These are phyloP conservation scores for Heliothis peltigera DNA, from an alignment of 2,888 invertebrate species.

Conservation along the genomic window DNA sequence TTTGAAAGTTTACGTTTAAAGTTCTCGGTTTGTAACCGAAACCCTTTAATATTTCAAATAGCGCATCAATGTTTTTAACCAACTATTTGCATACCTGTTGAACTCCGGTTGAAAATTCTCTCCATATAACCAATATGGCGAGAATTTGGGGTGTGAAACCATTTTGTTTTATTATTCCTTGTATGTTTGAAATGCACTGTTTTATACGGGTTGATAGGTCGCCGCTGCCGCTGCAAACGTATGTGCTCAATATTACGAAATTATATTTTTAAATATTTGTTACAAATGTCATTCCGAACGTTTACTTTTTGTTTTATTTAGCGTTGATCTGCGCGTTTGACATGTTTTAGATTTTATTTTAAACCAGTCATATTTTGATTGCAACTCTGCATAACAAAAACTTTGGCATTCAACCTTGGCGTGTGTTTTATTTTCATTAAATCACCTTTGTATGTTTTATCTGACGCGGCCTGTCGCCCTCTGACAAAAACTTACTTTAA, in stretches of 20 bases:
- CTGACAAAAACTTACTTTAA: conserved; percentile 86
- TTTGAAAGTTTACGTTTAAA: conserved; percentile 84
- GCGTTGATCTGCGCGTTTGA: neutral
- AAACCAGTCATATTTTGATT: neutral
- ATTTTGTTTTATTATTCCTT: conserved; percentile 69
- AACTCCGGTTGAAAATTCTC: conserved; percentile 64
- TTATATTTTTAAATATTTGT: neutral
- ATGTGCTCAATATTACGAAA: conserved; percentile 48
- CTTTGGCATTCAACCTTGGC: conserved; percentile 5
- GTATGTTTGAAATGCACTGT: conserved; percentile 62
- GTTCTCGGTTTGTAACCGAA: conserved; percentile 75
- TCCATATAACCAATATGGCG: too few species aligned
- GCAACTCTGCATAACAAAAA: neutral
- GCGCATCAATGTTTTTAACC: conserved; percentile 68
- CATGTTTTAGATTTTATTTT: conserved; percentile 2
- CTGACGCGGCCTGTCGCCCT: conserved; percentile 78
- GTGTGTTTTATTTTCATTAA: conserved; percentile 75
- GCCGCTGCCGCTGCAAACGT: conserved; percentile 30
- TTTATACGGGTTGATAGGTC: conserved; percentile 40
- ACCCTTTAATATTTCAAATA: conserved; percentile 79
- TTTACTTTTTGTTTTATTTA: neutral
- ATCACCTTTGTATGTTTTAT: conserved; percentile 78
- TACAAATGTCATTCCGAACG: neutral
- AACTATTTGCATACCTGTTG: conserved; percentile 81
- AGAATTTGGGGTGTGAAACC: conserved; percentile 65